These are phyloP conservation scores for Lonchura striata DNA, from an alignment of 2,113 vertebrate species.

Conservation along the genomic window DNA sequence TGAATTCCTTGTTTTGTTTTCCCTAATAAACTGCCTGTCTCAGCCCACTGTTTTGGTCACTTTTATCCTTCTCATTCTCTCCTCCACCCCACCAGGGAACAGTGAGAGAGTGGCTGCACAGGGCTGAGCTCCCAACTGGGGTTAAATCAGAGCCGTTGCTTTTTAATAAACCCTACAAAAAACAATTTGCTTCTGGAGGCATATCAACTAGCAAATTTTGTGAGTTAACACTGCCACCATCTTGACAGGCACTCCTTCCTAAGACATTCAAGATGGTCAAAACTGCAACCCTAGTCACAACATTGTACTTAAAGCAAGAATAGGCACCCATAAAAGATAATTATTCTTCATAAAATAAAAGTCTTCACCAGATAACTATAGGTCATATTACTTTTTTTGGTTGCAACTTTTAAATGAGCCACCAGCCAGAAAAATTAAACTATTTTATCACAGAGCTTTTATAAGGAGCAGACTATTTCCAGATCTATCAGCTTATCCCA, in stretches of 20 bases:
- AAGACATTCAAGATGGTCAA: neutral
- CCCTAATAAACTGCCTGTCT: neutral
- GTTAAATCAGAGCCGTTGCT: neutral
- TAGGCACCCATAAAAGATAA: neutral
- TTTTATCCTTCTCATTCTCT: accelerated
- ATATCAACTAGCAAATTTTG: neutral
- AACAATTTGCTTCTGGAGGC: neutral
- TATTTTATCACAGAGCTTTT: neutral
- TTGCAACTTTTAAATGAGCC: neutral
- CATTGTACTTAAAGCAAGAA: neutral
- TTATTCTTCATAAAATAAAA: neutral
- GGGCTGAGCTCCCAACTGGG: neutral
- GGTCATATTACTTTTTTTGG: neutral
- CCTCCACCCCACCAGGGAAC: neutral
- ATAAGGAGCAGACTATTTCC: neutral
- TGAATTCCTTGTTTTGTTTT: neutral
- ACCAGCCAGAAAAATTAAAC: neutral
- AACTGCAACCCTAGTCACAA: neutral
- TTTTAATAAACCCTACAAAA: neutral
- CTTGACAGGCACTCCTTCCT: neutral
- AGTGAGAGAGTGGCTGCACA: accelerated
- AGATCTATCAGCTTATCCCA: neutral
- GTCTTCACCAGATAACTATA: neutral
- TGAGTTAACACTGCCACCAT: neutral
- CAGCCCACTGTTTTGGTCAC: neutral